These are phyloP conservation scores for Orchestia grillus DNA, from an alignment of 1,140 invertebrate genomes.

Conservation along the genomic window DNA sequence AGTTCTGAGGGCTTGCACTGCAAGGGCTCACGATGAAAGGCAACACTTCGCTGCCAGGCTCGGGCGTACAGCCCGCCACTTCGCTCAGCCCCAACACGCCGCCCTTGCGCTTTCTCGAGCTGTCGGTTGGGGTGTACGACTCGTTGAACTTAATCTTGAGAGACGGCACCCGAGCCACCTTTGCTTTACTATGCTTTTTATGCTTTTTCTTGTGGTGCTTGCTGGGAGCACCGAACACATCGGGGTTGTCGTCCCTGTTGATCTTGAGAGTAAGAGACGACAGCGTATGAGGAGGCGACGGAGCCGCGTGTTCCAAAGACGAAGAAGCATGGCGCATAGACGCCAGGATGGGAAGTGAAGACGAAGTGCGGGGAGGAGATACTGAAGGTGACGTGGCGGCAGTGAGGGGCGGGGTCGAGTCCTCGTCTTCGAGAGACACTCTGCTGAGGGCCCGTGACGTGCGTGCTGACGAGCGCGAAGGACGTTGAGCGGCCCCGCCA, in stretches of 20 bases:
- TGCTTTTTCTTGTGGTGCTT: slow-evolving; percentile 28
- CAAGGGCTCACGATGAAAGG: slow-evolving; percentile 3
- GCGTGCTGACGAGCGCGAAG: slow-evolving; percentile 25
- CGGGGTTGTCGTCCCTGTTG: neutral
- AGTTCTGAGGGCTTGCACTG: slow-evolving; percentile 36
- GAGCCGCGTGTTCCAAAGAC: neutral
- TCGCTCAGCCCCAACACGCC: neutral
- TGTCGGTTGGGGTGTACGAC: neutral
- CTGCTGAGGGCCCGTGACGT: slow-evolving; percentile 44
- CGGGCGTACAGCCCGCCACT: neutral
- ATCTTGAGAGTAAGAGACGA: slow-evolving; percentile 18
- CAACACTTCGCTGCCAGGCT: neutral
- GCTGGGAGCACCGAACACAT: neutral
- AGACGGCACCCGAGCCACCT: neutral
- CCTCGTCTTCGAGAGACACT: slow-evolving; percentile 37
- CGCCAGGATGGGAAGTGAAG: neutral
- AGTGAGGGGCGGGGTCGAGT: slow-evolving; percentile 20
- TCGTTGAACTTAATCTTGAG: slow-evolving; percentile 34
- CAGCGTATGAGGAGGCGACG: neutral
- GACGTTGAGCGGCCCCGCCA: neutral
- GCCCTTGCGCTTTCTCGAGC: neutral
- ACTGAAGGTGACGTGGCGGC: slow-evolving; percentile 25
- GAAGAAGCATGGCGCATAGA: neutral
- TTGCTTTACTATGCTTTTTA: neutral
- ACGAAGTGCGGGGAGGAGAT: neutral